A percentile compares a stretch with the other conserved stretches of the same genome.
Evolutionary conservation across 1,140 invertebrate genomes (phyloP).

Genomic region (Zaprionus vittiger): DNA sequence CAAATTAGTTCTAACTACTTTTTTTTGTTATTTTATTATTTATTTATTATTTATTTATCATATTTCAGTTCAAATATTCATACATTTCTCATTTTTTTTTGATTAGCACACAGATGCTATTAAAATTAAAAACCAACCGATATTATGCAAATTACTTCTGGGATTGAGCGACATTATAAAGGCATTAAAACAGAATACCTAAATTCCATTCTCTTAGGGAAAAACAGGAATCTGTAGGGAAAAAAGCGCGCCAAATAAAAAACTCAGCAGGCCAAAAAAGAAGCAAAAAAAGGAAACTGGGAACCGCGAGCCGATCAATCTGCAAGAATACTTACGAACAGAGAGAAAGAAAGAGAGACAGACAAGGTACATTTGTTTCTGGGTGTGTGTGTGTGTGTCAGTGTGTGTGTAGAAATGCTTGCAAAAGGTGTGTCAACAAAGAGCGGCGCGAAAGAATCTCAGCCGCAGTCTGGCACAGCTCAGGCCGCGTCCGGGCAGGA

Average conservation of each 20-base stretch:
- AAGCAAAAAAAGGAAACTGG: not conserved
- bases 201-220: not conserved
- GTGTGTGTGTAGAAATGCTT: constrained; percentile 28
- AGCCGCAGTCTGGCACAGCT: constrained; percentile 33
- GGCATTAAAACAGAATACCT: not conserved
- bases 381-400: constrained; percentile 1
- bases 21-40: too few species aligned
- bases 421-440: constrained; percentile 48
- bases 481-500: constrained; percentile 32
- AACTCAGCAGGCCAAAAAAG: constrained; percentile 27
- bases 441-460: constrained; percentile 33
- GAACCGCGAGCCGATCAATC: constrained; percentile 18
- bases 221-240: constrained; percentile 29
- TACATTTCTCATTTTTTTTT: not conserved
- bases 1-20: not conserved
- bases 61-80: too few species aligned
- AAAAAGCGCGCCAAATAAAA: constrained; percentile 71
- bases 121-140: too few species aligned
- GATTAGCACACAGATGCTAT: not conserved
- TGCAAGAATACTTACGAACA: constrained; percentile 19
- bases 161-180: not conserved
- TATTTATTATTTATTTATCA: too few species aligned
- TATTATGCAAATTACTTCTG: constrained; percentile 13
- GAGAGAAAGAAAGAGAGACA: not conserved
- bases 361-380: not conserved